Conservation (phyloP, 2,797 vertebrate genomes). For the Oryzias sinensis region DNA sequence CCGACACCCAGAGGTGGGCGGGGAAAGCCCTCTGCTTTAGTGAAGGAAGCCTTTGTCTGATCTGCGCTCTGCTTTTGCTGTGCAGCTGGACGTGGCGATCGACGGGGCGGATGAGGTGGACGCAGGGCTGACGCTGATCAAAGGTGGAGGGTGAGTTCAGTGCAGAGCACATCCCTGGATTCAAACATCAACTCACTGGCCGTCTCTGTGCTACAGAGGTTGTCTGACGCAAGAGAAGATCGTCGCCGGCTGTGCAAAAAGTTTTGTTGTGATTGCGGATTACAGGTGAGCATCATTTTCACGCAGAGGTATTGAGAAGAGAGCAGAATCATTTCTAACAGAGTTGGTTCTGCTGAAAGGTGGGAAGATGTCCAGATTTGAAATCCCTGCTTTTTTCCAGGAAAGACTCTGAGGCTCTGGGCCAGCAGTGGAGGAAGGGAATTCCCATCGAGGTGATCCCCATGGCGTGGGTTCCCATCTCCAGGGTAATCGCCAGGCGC, state of each 20-base stretch:
- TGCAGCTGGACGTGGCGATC: slow-evolving; percentile 92
- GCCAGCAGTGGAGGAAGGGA: slow-evolving; percentile 96
- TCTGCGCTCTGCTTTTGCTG: neutral
- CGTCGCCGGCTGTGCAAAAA: slow-evolving; percentile 91
- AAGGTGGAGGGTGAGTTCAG: slow-evolving; percentile 94
- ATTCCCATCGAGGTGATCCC: slow-evolving; percentile 95
- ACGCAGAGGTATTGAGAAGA: neutral
- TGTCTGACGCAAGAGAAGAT: slow-evolving; percentile 98
- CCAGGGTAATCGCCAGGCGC: slow-evolving; percentile 78
- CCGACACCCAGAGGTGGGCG: slow-evolving; percentile 89
- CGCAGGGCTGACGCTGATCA: slow-evolving; percentile 89
- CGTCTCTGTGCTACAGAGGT: slow-evolving; percentile 75
- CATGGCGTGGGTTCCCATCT: slow-evolving; percentile 91
- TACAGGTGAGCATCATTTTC: slow-evolving; percentile 81
- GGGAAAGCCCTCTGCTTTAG: neutral
- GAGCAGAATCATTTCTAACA: neutral
- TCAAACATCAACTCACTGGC: neutral
- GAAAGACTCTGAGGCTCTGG: slow-evolving; percentile 88
- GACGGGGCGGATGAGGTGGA: slow-evolving; percentile 98
- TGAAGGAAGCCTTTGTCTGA: neutral
- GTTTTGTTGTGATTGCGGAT: slow-evolving; percentile 93
- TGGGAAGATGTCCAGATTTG: neutral
- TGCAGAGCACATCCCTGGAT: accelerated
- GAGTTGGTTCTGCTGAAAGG: neutral
- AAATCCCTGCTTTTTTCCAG: slow-evolving; percentile 57